Evolutionary conservation across 2,113 vertebrate genomes (phyloP), one percentile per base, ranked within the genome.

Genomic region (Fregetta grallaria): DNA sequence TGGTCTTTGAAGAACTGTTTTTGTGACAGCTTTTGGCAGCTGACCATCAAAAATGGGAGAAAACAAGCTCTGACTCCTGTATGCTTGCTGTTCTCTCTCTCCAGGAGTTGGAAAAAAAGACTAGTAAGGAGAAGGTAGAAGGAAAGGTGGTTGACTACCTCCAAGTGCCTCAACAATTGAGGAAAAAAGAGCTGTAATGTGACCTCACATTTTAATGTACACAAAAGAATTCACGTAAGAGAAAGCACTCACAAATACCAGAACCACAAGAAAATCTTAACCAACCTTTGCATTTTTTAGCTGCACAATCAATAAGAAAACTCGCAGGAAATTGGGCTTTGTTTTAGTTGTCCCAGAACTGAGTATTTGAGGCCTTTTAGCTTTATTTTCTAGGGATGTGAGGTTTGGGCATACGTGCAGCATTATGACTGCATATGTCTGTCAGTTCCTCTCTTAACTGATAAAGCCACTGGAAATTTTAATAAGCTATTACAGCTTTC

Each of bases 391-490:
- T 36, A 3, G 52, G 32, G 36, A 44, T 88, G 21, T 76, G 49
- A 83, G 59, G 3, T 82, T 59, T 75, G 49, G 14, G 30, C 15
- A 4, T 50, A 25, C 0, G 0, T 29, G 17, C 6, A 10, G 42
- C 13, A 7, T 68, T 71, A 18, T 2, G 8, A 15, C 25, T 20
- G 15, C 5, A 3, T 22, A 18, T 40, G n/a, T 47, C 61, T 63
- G 25, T 29, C 30, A 17, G 18, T 53, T 71, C 10, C 38, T 52
- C 26, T 75, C 52, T 38, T 65, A n/a, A 67, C 13, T 47, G 52
- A 25, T 36, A 59, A 59, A 90, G 27, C 47, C n/a, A 15, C 44
- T 61, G 52, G 10, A 92, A 19, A 52, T 45, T 62, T 73, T 52
- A n/a, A 30, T 32, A 40, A 67, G 14, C 14, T 85, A 1, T 62